Percentiles rank a stretch among this genome's conserved stretches.
phyloP scores from a whole-genome alignment of 2,797 vertebrate genomes.

The Megalops cyprinoides region DNA sequence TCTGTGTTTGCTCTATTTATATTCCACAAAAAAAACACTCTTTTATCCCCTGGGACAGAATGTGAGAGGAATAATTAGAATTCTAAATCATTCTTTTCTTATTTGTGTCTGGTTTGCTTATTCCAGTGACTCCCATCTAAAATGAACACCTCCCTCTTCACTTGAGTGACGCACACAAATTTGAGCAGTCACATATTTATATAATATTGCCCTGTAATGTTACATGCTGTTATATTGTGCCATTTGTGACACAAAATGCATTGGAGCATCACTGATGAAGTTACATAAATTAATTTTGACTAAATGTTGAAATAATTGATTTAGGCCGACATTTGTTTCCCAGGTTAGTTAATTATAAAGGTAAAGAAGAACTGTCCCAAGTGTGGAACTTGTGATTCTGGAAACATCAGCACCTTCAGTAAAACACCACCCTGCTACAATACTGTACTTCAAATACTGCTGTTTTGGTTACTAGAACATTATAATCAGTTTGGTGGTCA shows the following conservation, averaged over 20 bases:
- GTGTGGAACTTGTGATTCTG: too few species aligned
- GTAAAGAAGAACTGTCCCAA: too few species aligned
- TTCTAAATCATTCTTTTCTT: slow-evolving; percentile 1
- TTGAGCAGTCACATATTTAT: not conserved
- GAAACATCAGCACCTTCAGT: not conserved
- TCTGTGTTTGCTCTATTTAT: slow-evolving; percentile 5
- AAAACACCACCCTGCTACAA: too few species aligned
- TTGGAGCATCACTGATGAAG: not conserved
- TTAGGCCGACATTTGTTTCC: too few species aligned
- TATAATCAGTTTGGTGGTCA: not conserved
- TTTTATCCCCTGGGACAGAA: not conserved
- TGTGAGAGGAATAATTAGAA: slow-evolving; percentile 26
- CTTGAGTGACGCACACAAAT: not conserved
- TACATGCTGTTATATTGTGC: not conserved
- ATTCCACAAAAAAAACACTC: not conserved
- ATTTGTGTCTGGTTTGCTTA: not conserved
- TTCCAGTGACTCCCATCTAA: slow-evolving; percentile 11
- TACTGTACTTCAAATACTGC: not conserved
- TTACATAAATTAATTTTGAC: not conserved
- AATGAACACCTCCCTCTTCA: not conserved
- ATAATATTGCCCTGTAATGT: not conserved
- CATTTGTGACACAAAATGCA: not conserved
- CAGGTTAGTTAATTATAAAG: too few species aligned
- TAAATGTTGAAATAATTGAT: not conserved
- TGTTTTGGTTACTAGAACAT: not conserved